Conservation (phyloP, 2,888 invertebrate genomes). For the Drosophila subsilvestris region DNA sequence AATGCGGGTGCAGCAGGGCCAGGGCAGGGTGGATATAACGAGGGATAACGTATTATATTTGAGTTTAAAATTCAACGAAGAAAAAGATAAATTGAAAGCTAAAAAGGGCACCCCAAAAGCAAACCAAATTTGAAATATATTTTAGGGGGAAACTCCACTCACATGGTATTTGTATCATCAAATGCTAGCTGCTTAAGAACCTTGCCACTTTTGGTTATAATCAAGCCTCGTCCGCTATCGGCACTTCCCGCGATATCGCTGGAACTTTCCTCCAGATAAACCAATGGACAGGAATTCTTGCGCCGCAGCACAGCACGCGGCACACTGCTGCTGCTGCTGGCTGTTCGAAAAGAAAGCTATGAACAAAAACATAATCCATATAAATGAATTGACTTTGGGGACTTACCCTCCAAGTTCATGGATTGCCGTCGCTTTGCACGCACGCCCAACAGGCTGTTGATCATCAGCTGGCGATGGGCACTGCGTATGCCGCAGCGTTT, state of each 20-base stretch:
- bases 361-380: background rate
- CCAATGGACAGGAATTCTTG: slow-evolving; percentile 75
- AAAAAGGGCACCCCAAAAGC: too few species aligned
- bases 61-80: background rate
- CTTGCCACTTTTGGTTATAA: slow-evolving; percentile 63
- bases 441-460: slow-evolving; percentile 87
- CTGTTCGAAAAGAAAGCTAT: slow-evolving; percentile 22
- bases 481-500: slow-evolving; percentile 87
- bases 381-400: background rate
- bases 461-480: slow-evolving; percentile 87
- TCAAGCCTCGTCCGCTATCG: slow-evolving; percentile 48
- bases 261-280: slow-evolving; percentile 53
- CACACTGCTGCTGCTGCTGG: slow-evolving; percentile 48
- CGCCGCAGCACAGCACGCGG: slow-evolving; percentile 57
- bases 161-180: slow-evolving; percentile 71
- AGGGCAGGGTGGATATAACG: background rate
- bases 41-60: background rate
- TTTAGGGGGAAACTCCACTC: too few species aligned
- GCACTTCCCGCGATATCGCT: slow-evolving; percentile 41
- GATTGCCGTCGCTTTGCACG: slow-evolving; percentile 87
- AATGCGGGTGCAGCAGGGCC: background rate
- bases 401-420: slow-evolving; percentile 81
- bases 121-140: too few species aligned
- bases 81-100: background rate
- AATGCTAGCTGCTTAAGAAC: slow-evolving; percentile 66